A percentile compares a stretch with the other conserved stretches of the same genome.
phyloP scores from a whole-genome alignment of 2,888 invertebrate genomes.

The Nectonema munidae region DNA sequence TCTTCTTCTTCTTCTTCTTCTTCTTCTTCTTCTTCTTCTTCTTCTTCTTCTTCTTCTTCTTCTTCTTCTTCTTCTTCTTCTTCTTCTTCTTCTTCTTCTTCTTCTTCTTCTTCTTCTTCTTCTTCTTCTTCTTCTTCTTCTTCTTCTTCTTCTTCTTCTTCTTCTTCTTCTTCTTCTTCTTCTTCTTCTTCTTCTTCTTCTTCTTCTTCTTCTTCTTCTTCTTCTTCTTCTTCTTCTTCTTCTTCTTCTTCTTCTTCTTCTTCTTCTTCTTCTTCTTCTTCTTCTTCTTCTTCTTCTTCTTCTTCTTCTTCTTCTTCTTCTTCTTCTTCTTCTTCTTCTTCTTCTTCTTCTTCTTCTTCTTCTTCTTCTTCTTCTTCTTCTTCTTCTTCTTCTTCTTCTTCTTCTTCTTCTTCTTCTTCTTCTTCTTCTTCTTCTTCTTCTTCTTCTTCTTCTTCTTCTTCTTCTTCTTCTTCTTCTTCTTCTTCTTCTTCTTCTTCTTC shows the following conservation, averaged over 20 bases:
- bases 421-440: slow-evolving; percentile 5
- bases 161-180: slow-evolving; percentile 5
- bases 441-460: slow-evolving; percentile 5
- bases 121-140: slow-evolving; percentile 5
- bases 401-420: slow-evolving; percentile 5
- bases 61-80: slow-evolving; percentile 5
- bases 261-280: slow-evolving; percentile 5
- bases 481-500: slow-evolving; percentile 5
- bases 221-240: slow-evolving; percentile 5
- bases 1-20: not conserved
- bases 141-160: slow-evolving; percentile 5
- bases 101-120: slow-evolving; percentile 5
- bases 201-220: slow-evolving; percentile 5
- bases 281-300: slow-evolving; percentile 5
- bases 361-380: slow-evolving; percentile 5
- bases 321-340: slow-evolving; percentile 5
- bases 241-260: slow-evolving; percentile 5
- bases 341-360: slow-evolving; percentile 5
- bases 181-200: slow-evolving; percentile 5
- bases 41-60: slow-evolving; percentile 5
- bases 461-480: slow-evolving; percentile 5
- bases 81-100: slow-evolving; percentile 5
- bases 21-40: slow-evolving; percentile 1
- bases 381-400: slow-evolving; percentile 5
- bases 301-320: slow-evolving; percentile 5